Base-by-base conservation (phyloP, 2,113 vertebrate species). In the Gobio gobio region DNA sequence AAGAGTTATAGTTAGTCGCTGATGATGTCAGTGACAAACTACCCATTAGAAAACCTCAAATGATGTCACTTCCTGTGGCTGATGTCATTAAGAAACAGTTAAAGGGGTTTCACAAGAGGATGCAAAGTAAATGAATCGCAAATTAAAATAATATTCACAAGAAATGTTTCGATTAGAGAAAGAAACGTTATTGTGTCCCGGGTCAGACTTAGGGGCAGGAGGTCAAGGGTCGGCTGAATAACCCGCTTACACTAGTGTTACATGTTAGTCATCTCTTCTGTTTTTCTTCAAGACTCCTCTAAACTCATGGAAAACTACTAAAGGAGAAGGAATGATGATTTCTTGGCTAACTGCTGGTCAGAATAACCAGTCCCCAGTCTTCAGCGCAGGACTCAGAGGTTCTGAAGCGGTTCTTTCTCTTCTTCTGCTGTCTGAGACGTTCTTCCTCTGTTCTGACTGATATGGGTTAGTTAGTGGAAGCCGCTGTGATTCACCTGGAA, bases 41-140 rank as follows among this genome's bases (percentile, higher is more conserved):
- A 2, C 54, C 18, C 7, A 18, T 5, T 56, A 56, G 18, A 20
- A 20, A 56, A 7, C 54, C 2, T 56, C 29, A 18, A 8, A 68
- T 5, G 29, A 36, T 68, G 64, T 68, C 29, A 68, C 64, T 36
- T 68, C 64, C 64, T 68, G 29, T 33, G 8, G 3, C 16, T 36
- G 29, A 36, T 20, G 54, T 56, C 18, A 56, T 20, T 20, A 20
- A 56, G 18, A 56, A 56, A 56, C 0, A 7, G 54, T 56, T 56
- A 7, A 20, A 56, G 16, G 16, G 5, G 3, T 6, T 18, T 54
- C 6, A n/a, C 75, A 77, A 76, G 64, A 61, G 18, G 18, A 0
- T 8, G 73, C 83, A 78, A 82, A 89, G 88, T 18, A 18, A 58
- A 10, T 24, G 1, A 61, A 24, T 22, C 56, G n/a, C 22, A 20